phyloP scores from a whole-genome alignment of 2,113 vertebrate species.

The Labeo catla region DNA sequence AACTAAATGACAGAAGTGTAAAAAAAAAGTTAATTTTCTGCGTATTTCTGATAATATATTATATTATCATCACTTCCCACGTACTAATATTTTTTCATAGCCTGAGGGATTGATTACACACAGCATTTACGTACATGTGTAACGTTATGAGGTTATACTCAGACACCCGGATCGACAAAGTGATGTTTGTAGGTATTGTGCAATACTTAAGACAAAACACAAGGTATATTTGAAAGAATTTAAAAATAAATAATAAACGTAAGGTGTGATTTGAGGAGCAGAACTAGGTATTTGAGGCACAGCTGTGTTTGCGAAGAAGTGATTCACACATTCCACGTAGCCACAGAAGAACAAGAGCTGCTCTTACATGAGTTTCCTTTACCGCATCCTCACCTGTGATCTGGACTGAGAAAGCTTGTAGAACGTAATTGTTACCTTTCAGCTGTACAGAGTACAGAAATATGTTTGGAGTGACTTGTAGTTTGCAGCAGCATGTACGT shows the following conservation, averaged over 20 bases:
- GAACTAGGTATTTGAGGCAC: not conserved
- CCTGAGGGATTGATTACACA: constrained; percentile 1
- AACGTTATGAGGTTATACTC: not conserved
- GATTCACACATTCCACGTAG: constrained; percentile 59
- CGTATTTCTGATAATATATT: not conserved
- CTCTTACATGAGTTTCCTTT: constrained; percentile 23
- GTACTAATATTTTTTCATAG: constrained; percentile 21
- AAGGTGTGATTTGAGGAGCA: not conserved
- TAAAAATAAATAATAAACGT: not conserved
- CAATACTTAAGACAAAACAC: not conserved
- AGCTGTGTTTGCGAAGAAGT: constrained; percentile 32
- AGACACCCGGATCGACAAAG: not conserved
- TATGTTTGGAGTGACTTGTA: not conserved
- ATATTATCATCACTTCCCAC: not conserved
- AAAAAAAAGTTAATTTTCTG: not conserved
- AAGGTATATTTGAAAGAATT: not conserved
- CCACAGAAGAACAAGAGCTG: constrained; percentile 44
- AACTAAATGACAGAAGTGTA: not conserved
- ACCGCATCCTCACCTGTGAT: constrained; percentile 25
- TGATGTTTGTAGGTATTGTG: not conserved
- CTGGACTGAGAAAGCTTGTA: constrained; percentile 16
- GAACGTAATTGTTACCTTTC: not conserved
- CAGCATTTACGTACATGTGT: not conserved
- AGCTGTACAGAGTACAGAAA: not conserved
- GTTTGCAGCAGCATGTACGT: not conserved